phyloP scores from a whole-genome alignment of 1,140 invertebrate genomes.

The Sinella curviseta region DNA sequence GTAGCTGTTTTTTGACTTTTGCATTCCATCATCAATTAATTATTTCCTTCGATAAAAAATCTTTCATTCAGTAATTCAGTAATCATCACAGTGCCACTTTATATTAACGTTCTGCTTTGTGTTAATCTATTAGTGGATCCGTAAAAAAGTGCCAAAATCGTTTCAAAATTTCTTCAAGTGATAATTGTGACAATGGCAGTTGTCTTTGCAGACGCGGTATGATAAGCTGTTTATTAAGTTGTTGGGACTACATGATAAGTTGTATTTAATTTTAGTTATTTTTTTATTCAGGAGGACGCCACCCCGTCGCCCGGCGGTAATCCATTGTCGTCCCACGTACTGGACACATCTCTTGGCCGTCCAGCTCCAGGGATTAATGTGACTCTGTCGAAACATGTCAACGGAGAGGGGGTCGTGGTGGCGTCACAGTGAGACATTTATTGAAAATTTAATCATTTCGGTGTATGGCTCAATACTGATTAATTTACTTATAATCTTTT shows the following conservation, averaged over 20 bases:
- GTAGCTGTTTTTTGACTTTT: no score
- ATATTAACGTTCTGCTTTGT: no score
- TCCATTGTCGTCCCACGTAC: constrained; percentile 64
- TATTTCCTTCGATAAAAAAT: no score
- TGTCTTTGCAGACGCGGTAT: not conserved
- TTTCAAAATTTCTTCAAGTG: not conserved
- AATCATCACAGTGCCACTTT: no score
- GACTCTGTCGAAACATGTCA: constrained; percentile 18
- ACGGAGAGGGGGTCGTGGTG: constrained; percentile 7
- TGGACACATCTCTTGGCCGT: constrained; percentile 41
- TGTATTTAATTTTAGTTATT: no score
- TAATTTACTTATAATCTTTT: constrained; percentile 16
- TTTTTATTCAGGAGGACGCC: no score
- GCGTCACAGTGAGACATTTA: constrained; percentile 28
- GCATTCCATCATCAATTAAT: no score
- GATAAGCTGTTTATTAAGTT: no score
- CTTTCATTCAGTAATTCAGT: no score
- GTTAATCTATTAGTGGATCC: no score
- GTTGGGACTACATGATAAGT: no score
- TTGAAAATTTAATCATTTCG: not conserved
- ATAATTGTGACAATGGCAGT: not conserved
- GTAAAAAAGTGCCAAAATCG: not conserved
- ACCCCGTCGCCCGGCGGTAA: constrained; percentile 42
- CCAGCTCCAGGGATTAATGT: constrained; percentile 30
- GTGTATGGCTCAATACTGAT: not conserved